Evolutionary conservation across 2,113 vertebrate species (phyloP), one percentile per base, ranked within the genome.

Genomic region (Egretta garzetta): DNA sequence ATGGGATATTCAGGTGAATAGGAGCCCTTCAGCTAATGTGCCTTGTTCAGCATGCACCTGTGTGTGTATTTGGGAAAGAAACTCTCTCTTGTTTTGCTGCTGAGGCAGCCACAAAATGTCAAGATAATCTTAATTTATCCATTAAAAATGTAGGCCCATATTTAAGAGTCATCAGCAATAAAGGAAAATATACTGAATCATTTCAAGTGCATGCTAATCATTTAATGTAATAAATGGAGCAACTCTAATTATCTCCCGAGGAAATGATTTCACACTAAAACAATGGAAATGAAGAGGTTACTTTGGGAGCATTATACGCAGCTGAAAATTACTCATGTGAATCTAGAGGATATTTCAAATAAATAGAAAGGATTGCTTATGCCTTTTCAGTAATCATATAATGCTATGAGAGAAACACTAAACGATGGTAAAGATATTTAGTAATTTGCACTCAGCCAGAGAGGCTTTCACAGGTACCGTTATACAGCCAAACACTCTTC

Each of bases 241-340:
- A 98, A 98, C 98, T 98, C 98, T 98, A 98, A 99, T 99, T 98
- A 98, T 98, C 98, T 98, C 98, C 98, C 5, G 97, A 98, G 98
- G 98, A 98, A 98, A 98, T 98, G 98, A 99, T 98, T 99, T 98
- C 98, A 99, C 98, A 98, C 98, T 98, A 98, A 98, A 98, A 98
- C 98, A 98, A 98, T 98, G 97, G 97, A 94, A 98, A 98, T 97
- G 97, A 98, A 98, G 98, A 98, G 98, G 98, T 98, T 98, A 98
- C 97, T 98, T 98, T 97, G 94, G 98, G 96, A 98, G 96, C 97
- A 97, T 96, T 97, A 97, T 96, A 97, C 96, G 96, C 97, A 97
- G 98, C 93, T 98, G 98, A 98, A 97, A 98, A 98, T 98, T 97
- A 96, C 94, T 98, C 97, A 95, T 97, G 97, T 97, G 98, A 95